These are phyloP conservation scores for Mormyrus lacerda DNA, from an alignment of 2,113 vertebrate genomes.

Conservation along the genomic window DNA sequence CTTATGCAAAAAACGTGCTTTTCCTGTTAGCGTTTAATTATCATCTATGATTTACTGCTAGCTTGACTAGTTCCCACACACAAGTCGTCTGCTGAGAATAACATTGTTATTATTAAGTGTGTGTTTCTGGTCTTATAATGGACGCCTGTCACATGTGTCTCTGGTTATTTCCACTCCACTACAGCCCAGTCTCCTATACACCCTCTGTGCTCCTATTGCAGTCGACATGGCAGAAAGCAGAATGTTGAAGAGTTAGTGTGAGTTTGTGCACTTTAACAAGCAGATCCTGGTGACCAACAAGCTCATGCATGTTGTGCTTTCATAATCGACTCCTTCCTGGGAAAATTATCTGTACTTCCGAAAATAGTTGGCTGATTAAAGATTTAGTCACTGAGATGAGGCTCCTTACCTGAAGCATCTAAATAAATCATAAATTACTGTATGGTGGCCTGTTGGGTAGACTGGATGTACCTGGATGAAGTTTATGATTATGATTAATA, in stretches of 20 bases:
- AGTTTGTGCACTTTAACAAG: background rate
- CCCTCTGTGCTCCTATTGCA: background rate
- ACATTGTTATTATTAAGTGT: background rate
- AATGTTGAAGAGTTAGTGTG: background rate
- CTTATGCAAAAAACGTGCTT: background rate
- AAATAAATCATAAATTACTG: background rate
- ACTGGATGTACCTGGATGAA: background rate
- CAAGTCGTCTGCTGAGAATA: background rate
- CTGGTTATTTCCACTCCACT: background rate
- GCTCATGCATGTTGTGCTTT: background rate
- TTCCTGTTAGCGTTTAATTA: background rate
- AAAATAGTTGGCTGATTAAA: background rate
- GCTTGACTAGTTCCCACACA: background rate
- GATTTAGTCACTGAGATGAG: background rate
- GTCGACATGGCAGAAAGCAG: background rate
- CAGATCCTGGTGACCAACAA: background rate
- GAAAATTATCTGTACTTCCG: background rate
- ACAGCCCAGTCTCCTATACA: background rate
- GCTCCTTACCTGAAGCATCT: background rate
- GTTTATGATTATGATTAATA: background rate
- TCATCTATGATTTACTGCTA: background rate
- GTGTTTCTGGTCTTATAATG: background rate
- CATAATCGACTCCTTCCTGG: background rate
- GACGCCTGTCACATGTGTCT: background rate
- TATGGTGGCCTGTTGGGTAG: background rate